Conservation (phyloP, 2,888 invertebrate species). For the Cheilosia scutellata region DNA sequence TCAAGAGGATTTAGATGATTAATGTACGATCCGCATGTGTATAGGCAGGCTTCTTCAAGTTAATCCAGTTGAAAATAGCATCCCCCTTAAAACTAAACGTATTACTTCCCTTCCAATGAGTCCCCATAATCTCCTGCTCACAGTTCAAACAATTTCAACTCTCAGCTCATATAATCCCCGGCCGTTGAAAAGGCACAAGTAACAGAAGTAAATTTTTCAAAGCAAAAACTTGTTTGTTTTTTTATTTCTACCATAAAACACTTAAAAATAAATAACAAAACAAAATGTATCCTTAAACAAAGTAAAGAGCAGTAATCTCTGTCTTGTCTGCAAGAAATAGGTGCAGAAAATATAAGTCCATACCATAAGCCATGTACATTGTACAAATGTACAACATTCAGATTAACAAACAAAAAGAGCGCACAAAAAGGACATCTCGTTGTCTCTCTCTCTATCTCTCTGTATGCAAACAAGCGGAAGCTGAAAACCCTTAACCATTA, state of each 20-base stretch:
- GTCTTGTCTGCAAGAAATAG: constrained; percentile 6
- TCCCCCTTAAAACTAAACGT: constrained; percentile 1
- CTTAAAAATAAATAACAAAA: not conserved
- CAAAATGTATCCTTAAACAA: not conserved
- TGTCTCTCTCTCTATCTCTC: not conserved
- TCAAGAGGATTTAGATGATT: not conserved
- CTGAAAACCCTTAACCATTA: constrained; percentile 12
- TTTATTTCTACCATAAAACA: not conserved
- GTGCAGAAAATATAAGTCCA: constrained; percentile 6
- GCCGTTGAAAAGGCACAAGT: constrained; percentile 8
- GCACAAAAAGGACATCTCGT: not conserved
- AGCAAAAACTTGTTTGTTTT: not conserved
- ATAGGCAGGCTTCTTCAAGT: not conserved
- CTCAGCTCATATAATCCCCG: not conserved
- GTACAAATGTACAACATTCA: constrained; percentile 2
- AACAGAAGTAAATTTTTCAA: constrained; percentile 28
- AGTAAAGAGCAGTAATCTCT: constrained; percentile 14
- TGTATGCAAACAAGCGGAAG: not conserved
- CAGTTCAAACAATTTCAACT: constrained; percentile 22
- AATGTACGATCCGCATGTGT: not conserved
- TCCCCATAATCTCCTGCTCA: constrained; percentile 3
- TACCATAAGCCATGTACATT: not conserved
- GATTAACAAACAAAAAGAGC: constrained; percentile 4
- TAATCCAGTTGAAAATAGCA: constrained; percentile 3
- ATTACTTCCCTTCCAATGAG: constrained; percentile 21